phyloP scores from a whole-genome alignment of 2,888 invertebrate genomes.

The Incurvaria masculella region DNA sequence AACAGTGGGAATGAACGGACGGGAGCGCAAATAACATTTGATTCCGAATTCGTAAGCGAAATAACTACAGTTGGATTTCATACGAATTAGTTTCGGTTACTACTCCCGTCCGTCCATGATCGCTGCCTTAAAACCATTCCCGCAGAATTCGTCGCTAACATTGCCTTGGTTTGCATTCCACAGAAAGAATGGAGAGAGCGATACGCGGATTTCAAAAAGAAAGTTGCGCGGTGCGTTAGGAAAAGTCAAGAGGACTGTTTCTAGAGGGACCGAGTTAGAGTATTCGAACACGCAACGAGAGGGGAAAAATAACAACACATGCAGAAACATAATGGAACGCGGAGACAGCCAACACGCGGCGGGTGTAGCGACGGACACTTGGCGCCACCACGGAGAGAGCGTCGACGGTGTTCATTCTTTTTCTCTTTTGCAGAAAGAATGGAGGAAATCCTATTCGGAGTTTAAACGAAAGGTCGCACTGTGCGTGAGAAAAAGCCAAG shows the following conservation, averaged over 20 bases:
- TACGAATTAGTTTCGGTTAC: background rate
- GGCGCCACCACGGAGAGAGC: background rate
- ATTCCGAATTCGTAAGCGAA: too few species aligned
- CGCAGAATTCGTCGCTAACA: background rate
- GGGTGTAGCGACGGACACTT: too few species aligned
- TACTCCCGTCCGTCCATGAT: background rate
- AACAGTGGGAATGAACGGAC: too few species aligned
- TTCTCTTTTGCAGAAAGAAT: constrained; percentile 85
- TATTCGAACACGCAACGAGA: constrained; percentile 18
- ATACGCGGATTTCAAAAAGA: constrained; percentile 95
- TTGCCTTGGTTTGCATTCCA: constrained; percentile 38
- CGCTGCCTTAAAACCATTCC: background rate
- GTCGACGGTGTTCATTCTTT: constrained; percentile 42
- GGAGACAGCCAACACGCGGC: background rate
- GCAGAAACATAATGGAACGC: constrained; percentile 21
- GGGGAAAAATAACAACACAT: constrained; percentile 32
- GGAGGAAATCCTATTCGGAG: constrained; percentile 95
- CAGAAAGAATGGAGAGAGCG: constrained; percentile 99
- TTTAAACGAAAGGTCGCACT: constrained; percentile 97
- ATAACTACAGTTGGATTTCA: background rate
- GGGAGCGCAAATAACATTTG: too few species aligned
- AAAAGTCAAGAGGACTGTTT: constrained; percentile 98
- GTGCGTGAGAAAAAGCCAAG: constrained; percentile 98
- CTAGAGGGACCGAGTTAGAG: constrained; percentile 58
- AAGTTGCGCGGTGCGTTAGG: constrained; percentile 96